Evolutionary conservation across 2,888 invertebrate genomes (phyloP).

Genomic region (Nudaria mundana): DNA sequence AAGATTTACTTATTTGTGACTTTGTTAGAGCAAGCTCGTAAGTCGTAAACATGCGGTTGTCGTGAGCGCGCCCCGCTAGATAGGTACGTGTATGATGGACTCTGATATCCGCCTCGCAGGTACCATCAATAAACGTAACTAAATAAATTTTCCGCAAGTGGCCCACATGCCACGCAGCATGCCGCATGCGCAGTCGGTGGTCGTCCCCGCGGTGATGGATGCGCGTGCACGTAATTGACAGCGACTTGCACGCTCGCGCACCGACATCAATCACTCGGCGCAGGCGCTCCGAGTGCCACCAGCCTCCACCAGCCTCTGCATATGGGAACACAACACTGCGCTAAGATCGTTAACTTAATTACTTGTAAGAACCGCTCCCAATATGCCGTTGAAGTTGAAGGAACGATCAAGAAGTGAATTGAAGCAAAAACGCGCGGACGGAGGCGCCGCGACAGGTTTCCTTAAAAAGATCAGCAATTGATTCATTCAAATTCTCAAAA

Average conservation of each 20-base stretch:
- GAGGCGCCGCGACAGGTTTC: not conserved
- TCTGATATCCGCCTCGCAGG: slow-evolving; percentile 1
- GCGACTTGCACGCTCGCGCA: slow-evolving; percentile 31
- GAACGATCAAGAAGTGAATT: not conserved
- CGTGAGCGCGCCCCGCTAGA: not conserved
- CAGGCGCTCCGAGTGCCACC: too few relatives aligned
- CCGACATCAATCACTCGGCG: slow-evolving; percentile 29
- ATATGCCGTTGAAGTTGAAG: not conserved
- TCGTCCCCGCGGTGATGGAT: slow-evolving; percentile 39
- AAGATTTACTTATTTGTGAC: too few relatives aligned
- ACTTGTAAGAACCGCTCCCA: slow-evolving; percentile 4
- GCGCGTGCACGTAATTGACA: slow-evolving; percentile 52
- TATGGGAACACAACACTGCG: slow-evolving; percentile 11
- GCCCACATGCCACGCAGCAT: slow-evolving; percentile 1
- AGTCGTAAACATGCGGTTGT: too few relatives aligned
- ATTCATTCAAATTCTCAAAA: too few relatives aligned
- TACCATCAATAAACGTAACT: slow-evolving; percentile 3
- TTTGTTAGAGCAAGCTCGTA: too few relatives aligned
- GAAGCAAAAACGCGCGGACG: not conserved
- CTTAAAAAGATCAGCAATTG: not conserved
- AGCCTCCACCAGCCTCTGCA: slow-evolving; percentile 1
- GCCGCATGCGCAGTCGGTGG: slow-evolving; percentile 17
- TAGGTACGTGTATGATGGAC: not conserved
- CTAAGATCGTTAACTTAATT: slow-evolving; percentile 14
- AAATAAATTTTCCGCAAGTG: slow-evolving; percentile 5